phyloP scores from a whole-genome alignment of 2,888 invertebrate genomes.

The Thymelicus sylvestris region DNA sequence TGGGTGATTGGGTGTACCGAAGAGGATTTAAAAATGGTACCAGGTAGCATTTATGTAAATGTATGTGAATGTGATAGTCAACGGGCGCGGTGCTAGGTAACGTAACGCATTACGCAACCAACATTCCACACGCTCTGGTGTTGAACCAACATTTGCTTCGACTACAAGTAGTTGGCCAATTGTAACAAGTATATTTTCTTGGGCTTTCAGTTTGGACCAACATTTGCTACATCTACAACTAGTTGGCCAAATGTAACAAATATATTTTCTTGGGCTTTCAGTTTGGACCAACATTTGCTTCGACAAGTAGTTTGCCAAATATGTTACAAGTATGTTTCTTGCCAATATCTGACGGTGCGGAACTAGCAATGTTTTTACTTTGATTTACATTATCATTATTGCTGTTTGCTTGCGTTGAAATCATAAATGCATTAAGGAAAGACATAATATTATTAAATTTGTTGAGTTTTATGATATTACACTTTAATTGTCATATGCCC shows the following conservation, averaged over 20 bases:
- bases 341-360: slow-evolving; percentile 54
- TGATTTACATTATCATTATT: background rate
- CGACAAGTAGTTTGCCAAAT: slow-evolving; percentile 58
- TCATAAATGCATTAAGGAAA: too few species aligned
- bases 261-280: slow-evolving; percentile 45
- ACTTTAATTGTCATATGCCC: too few species aligned
- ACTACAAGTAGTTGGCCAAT: slow-evolving; percentile 57
- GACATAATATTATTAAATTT: too few species aligned
- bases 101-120: slow-evolving; percentile 56
- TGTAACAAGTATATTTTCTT: slow-evolving; percentile 49
- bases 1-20: too few species aligned
- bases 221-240: slow-evolving; percentile 48
- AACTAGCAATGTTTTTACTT: slow-evolving; percentile 7
- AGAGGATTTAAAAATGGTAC: slow-evolving; percentile 18
- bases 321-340: slow-evolving; percentile 53
- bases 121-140: slow-evolving; percentile 56
- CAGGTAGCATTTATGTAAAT: slow-evolving; percentile 41
- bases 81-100: slow-evolving; percentile 65
- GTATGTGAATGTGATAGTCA: slow-evolving; percentile 58
- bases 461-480: too few species aligned
- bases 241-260: slow-evolving; percentile 57
- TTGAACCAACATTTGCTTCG: slow-evolving; percentile 48
- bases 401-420: too few species aligned
- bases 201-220: too few species aligned
- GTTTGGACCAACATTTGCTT: slow-evolving; percentile 47